A percentile compares a stretch with the other conserved stretches of the same genome.
Evolutionary conservation across 2,888 invertebrate genomes (phyloP).

Genomic region (Gryllus longicercus): DNA sequence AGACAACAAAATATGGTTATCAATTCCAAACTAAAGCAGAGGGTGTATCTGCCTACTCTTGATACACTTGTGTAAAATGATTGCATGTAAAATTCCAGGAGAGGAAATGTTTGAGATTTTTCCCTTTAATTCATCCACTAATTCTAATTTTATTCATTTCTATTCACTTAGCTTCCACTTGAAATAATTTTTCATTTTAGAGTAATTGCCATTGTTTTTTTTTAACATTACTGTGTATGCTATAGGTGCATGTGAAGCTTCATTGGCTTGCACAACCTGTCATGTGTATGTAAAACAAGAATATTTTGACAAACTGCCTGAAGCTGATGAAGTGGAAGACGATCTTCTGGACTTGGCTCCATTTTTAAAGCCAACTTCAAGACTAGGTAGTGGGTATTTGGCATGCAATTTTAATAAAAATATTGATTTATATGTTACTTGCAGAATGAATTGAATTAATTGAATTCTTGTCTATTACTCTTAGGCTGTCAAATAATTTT

Average conservation of each 20-base stretch:
- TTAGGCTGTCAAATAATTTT: constrained; percentile 87
- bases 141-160: too few species aligned
- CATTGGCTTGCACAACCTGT: constrained; percentile 96
- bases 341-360: constrained; percentile 97
- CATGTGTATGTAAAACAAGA: constrained; percentile 87
- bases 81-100: too few species aligned
- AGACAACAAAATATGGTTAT: too few species aligned
- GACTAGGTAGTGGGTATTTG: constrained; percentile 61
- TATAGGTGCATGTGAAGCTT: constrained; percentile 94
- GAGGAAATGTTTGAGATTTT: too few species aligned
- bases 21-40: too few species aligned
- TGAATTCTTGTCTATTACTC: not conserved
- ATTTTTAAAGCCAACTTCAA: constrained; percentile 89
- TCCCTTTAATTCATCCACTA: too few species aligned
- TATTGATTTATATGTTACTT: constrained; percentile 38
- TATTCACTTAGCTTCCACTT: too few species aligned
- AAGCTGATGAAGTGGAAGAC: constrained; percentile 89
- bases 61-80: too few species aligned
- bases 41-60: too few species aligned
- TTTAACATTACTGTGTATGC: constrained; percentile 20
- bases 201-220: not conserved
- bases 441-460: not conserved
- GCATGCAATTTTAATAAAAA: constrained; percentile 20
- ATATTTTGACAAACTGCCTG: constrained; percentile 68
- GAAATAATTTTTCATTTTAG: too few species aligned